Base-by-base conservation (phyloP, 1,140 invertebrate species). In the Diorhabda elongata region DNA sequence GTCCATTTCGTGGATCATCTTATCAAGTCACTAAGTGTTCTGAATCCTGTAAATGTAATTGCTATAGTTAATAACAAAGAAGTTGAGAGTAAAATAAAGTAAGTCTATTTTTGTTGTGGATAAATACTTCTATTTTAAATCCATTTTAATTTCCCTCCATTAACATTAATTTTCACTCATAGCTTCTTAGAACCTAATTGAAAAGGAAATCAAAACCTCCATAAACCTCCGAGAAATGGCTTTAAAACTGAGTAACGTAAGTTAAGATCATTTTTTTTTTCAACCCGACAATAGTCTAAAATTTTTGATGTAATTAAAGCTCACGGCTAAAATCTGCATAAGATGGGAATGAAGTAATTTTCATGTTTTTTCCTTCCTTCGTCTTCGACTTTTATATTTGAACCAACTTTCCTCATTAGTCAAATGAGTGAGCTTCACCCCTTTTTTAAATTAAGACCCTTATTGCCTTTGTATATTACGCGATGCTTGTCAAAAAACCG, bases 391-490 rank as follows among this genome's bases (percentile, higher is more conserved):
- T 52, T 52, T 52, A 52, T 52, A 8, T 52, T 52, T n/a, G 3
- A 52, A 52, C 47, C n/a, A 52, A 52, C 47, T 52, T 52, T 52
- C 47, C 47, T 52, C 47, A 52, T 52, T 52, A 52, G 47, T 6
- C 47, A n/a, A 52, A n/a, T 52, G 47, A 52, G 47, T 52, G 47
- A 52, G 47, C 47, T 6, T 52, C 4, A 8, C 47, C 47, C 47
- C 47, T 52, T 52, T 52, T 52, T 52, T 52, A 52, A 52, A 52
- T 52, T 52, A 52, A 52, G 47, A 52, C 47, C n/a, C n/a, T 52
- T 52, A 52, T 52, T 52, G 47, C 47, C 47, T 52, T 52, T 52
- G 47, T 52, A 52, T 52, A 52, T 52, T 52, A 8, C 47, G 47
- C n/a, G 47, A 52, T 52, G 47, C 47, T 52, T 52, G 47, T 52